These are phyloP conservation scores for Phrynocephalus versicolor DNA, from an alignment of 2,113 vertebrate species.

Conservation along the genomic window DNA sequence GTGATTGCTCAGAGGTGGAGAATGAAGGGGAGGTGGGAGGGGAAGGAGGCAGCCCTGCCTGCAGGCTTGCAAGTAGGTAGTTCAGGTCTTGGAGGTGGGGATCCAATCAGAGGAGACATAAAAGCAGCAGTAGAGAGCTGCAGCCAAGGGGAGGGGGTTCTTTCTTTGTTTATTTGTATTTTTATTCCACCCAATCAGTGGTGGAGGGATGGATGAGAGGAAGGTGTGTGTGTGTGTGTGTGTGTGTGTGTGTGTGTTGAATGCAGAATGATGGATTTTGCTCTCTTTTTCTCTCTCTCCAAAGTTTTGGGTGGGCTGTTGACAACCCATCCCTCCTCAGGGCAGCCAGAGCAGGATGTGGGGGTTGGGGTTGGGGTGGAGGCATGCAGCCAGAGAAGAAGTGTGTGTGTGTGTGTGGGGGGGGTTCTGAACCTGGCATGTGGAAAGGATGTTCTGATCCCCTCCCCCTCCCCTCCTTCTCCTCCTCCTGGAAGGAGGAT, in stretches of 20 bases:
- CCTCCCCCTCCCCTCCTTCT: too few relatives aligned
- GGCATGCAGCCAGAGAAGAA: not conserved
- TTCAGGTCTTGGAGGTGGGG: not conserved
- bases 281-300: not conserved
- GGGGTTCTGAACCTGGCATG: not conserved
- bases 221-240: not conserved
- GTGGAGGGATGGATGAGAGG: not conserved
- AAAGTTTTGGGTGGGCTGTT: not conserved
- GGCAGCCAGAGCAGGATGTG: slow-evolving; percentile 25
- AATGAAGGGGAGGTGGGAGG: too few relatives aligned
- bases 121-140: too few relatives aligned
- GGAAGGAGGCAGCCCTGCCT: not conserved
- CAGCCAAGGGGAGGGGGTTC: too few relatives aligned
- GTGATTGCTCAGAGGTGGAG: not conserved
- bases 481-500: not conserved
- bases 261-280: not conserved
- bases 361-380: not conserved
- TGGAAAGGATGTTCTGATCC: not conserved
- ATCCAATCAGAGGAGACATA: too few relatives aligned
- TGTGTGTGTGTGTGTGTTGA: not conserved
- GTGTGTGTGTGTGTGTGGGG: not conserved
- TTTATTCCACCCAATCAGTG: too few relatives aligned
- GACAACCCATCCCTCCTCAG: not conserved
- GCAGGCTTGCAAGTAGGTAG: not conserved
- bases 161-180: too few relatives aligned